Evolutionary conservation across 2,888 invertebrate species (phyloP), one percentile per base, ranked within the genome.

Genomic region (Mamestra brassicae): DNA sequence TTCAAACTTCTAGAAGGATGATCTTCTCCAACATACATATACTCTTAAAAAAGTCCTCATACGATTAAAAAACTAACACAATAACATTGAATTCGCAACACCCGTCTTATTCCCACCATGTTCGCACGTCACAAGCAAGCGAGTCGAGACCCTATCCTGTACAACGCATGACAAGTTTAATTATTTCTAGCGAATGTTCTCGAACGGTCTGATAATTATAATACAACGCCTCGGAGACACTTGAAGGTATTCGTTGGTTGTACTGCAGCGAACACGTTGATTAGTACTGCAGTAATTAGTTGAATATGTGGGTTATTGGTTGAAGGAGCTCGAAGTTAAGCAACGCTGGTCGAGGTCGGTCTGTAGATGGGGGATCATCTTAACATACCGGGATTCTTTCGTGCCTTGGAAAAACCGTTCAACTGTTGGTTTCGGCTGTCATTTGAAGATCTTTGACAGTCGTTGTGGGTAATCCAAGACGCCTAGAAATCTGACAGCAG

Each of bases 101-200:
- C 11, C 57, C 64, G 17, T 45, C 36, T 54, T 47, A 36, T 61
- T 84, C 85, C 86, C 87, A 83, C 69, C 64, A 69, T 71, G 80
- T 89, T 85, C 88, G 70, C 88, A 89, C 89, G 93, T 93, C 93
- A 92, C 88, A 85, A 87, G 84, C 93, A 93, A 81, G 83, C 62
- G 45, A 54, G 50, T 61, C 26, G 76, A 86, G 78, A 81, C 83
- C 88, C 84, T 89, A 84, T 81, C 84, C 81, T 74, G 88, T 78
- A 91, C 91, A 93, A 91, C 90, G 89, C 90, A 88, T 93, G 94
- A 94, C 91, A 91, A 91, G 93, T 93, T 92, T 93, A 94, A 94
- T 94, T 94, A 94, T 94, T 94, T 93, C 88, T 87, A 90, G 88
- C 83, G 90, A 89, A 89, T 88, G 85, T 91, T 90, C 89, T 83